These are phyloP conservation scores for Arge pagana DNA, from an alignment of 2,888 invertebrate species.

Conservation along the genomic window DNA sequence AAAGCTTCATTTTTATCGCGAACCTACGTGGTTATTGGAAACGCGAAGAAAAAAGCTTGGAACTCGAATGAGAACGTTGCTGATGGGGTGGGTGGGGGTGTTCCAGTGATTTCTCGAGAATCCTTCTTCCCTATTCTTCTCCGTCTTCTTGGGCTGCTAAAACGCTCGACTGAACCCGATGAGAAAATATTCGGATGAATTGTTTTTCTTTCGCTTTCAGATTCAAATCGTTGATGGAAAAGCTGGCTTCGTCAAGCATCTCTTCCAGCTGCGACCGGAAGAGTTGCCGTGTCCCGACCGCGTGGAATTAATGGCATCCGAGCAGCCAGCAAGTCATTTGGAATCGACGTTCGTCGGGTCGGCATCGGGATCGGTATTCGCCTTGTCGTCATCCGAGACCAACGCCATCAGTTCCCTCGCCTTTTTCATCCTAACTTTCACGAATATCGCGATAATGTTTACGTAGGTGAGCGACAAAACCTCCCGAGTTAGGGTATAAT, in stretches of 20 bases:
- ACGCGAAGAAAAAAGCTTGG: no score
- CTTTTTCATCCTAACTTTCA: conserved; percentile 32
- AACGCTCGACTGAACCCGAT: no score
- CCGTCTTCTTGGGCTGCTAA: no score
- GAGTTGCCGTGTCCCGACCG: conserved; percentile 51
- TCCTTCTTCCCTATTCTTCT: no score
- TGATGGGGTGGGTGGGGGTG: no score
- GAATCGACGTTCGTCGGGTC: conserved; percentile 45
- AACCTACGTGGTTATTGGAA: no score
- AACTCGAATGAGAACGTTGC: no score
- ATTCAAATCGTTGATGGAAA: conserved; percentile 45
- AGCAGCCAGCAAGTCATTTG: conserved; percentile 51
- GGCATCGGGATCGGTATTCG: conserved; percentile 44
- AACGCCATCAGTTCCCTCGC: conserved; percentile 32
- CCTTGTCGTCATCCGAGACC: conserved; percentile 39
- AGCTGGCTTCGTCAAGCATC: conserved; percentile 42
- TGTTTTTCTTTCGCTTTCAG: conserved; percentile 32
- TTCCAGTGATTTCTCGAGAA: no score
- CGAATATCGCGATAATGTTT: conserved; percentile 37
- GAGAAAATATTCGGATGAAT: not conserved
- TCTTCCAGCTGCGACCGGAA: conserved; percentile 49
- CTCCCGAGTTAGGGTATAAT: no score
- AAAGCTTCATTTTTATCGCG: no score
- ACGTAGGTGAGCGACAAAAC: conserved; percentile 45
- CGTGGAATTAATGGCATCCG: conserved; percentile 54